Base-by-base conservation (phyloP, 2,797 vertebrate species). In the Chaetodon trifasciatus region DNA sequence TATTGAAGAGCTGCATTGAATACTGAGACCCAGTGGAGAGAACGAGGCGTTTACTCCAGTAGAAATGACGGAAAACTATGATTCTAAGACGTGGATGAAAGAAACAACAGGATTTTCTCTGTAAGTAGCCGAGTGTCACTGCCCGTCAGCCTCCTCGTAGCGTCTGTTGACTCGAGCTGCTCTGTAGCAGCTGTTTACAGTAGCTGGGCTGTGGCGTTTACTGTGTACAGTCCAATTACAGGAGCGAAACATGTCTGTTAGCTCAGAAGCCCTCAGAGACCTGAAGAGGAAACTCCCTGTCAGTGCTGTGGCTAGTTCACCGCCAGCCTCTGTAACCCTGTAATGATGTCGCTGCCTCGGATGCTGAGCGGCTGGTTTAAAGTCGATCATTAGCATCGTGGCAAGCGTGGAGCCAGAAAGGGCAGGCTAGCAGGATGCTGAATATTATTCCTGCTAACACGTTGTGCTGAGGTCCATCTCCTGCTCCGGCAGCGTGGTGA, bases 161-260 rank as follows among this genome's bases (percentile, higher is more conserved):
- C 5, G 1, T 28, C 44, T 81, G 57, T 52, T 67, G 70, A 46
- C 65, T 52, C 21, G 4, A 10, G 28, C 70, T 55, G 65, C 50
- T 37, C 35, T 57, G 52, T 32, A 35, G 69, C 53, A 28, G 39
- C 47, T 57, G 50, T 76, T 76, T 58, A 70, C 69, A 74, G 74
- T 60, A 11, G n/a, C 39, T 4, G 23, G 52, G 10, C 70, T 78
- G 61, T 35, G 32, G n/a, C 78, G 81, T 83, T 79, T 66, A 68
- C 68, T n/a, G 42, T 49, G 68, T 82, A 78, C 55, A 37, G 21
- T 70, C 80, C 76, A 86, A 76, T 87, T 78, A 86, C 79, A 70
- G 65, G 9, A 0, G 52, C 19, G 17, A 37, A 70, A 74, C 73
- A 53, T 19, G 37, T 63, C 44, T 78, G 47, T 69, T 40, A 47